Base-by-base conservation (phyloP, 1,140 invertebrate genomes). In the Drosophila miranda region DNA sequence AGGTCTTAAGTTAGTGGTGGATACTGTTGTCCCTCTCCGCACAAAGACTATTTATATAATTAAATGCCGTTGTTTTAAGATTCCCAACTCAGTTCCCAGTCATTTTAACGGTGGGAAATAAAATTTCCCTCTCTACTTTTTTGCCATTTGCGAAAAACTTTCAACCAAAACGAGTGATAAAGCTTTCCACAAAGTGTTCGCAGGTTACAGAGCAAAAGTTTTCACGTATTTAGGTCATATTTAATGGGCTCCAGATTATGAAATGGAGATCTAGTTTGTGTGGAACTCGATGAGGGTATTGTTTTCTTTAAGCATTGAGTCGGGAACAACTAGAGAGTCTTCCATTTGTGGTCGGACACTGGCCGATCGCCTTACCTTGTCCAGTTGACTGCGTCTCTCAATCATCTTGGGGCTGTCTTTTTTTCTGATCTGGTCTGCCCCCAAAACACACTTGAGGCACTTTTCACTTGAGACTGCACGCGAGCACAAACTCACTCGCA, bases 381-480 rank as follows among this genome's bases (percentile, higher is more conserved):
- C 87, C 62, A 89, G 59, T 53, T 89, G 87, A 62, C 82, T 89
- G 67, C 87, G 87, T 56, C 74, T 55, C 67, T 87, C 86, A 57
- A 89, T 84, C 87, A 89, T 89, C 42, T 82, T 86, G 69, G 49
- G 21, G 23, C 14, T 56, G 11, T 11, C 8, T 56, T 19, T 19
- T n/a, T 46, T 6, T 43, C 42, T 30, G 44, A 49, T 60, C 67
- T 58, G 44, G 11, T 21, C 63, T 52, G 16, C 30, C 44, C 3
- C 21, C n/a, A 23, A 42, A 30, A 30, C 46, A 34, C 43, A 62
- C 28, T 62, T 11, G 42, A 45, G 19, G 38, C 58, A 56, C 69
- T 71, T 78, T 76, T 41, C 67, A 71, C 66, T 67, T 45, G 8
- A 30, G 14, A 41, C 45, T 60, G 46, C 58, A 44, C 70, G 48